Evolutionary conservation across 2,797 vertebrate genomes (phyloP).

Genomic region (Leptodactylus fallax): DNA sequence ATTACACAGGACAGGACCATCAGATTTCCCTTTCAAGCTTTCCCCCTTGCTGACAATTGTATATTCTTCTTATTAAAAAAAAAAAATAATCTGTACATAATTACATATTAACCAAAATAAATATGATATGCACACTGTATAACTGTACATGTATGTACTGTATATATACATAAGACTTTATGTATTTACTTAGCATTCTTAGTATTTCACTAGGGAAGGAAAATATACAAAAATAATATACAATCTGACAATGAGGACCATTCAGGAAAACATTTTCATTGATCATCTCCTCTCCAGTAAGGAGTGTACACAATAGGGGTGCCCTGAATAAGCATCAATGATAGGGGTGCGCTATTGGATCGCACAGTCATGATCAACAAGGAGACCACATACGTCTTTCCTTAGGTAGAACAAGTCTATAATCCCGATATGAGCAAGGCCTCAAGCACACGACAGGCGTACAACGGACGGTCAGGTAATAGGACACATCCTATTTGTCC

Average conservation of each 20-base stretch:
- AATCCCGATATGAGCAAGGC: too few species aligned
- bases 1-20: not conserved
- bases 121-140: not conserved
- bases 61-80: not conserved
- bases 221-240: not conserved
- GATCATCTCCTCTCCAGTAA: not conserved
- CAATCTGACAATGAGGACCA: not conserved
- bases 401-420: not conserved
- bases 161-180: too few species aligned
- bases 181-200: not conserved
- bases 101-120: slow-evolving; percentile 20
- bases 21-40: not conserved
- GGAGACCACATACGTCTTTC: not conserved
- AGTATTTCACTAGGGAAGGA: not conserved
- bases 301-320: not conserved
- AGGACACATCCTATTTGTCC: too few species aligned
- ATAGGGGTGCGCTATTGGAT: not conserved
- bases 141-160: not conserved
- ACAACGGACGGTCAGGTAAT: too few species aligned
- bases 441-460: too few species aligned
- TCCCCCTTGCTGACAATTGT: not conserved
- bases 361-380: not conserved
- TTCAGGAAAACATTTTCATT: not conserved
- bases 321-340: not conserved
- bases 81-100: not conserved